phyloP scores from a whole-genome alignment of 2,888 invertebrate genomes.

The Drosophila algonquin region DNA sequence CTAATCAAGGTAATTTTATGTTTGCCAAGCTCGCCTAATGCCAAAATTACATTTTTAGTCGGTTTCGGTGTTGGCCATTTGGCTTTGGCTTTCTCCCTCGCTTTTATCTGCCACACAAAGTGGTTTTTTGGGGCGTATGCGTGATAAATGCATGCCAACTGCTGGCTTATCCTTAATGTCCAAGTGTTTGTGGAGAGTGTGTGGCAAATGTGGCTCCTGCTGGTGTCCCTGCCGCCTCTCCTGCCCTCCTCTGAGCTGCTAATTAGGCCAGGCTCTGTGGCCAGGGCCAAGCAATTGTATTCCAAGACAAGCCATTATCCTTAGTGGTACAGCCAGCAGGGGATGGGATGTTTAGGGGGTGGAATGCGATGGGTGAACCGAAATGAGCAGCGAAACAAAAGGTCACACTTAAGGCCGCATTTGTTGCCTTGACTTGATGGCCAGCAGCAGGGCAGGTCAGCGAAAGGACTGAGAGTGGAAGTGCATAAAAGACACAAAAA shows the following conservation, averaged over 20 bases:
- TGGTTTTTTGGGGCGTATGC: constrained; percentile 48
- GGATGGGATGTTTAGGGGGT: no score
- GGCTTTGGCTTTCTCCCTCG: constrained; percentile 12
- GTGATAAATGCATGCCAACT: constrained; percentile 65
- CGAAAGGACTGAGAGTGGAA: constrained; percentile 6
- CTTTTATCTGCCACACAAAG: constrained; percentile 33
- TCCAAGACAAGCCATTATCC: constrained; percentile 69
- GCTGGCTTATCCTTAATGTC: constrained; percentile 51
- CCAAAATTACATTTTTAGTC: constrained; percentile 78
- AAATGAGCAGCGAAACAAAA: constrained; percentile 41
- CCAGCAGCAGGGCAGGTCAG: background rate
- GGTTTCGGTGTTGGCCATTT: constrained; percentile 26
- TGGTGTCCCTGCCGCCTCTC: background rate
- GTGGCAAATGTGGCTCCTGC: constrained; percentile 11
- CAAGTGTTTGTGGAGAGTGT: no score
- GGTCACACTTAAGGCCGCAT: constrained; percentile 49
- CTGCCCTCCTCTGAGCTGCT: constrained; percentile 48
- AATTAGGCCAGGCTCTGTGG: constrained; percentile 59
- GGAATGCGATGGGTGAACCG: background rate
- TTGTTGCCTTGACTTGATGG: constrained; percentile 64
- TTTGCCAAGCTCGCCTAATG: constrained; percentile 72
- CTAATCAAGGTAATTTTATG: constrained; percentile 77
- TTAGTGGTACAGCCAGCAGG: constrained; percentile 30
- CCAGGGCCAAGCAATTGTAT: constrained; percentile 61
- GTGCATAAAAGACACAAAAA: no score